Base-by-base conservation (phyloP, 2,113 vertebrate genomes). In the Mobula hypostoma region DNA sequence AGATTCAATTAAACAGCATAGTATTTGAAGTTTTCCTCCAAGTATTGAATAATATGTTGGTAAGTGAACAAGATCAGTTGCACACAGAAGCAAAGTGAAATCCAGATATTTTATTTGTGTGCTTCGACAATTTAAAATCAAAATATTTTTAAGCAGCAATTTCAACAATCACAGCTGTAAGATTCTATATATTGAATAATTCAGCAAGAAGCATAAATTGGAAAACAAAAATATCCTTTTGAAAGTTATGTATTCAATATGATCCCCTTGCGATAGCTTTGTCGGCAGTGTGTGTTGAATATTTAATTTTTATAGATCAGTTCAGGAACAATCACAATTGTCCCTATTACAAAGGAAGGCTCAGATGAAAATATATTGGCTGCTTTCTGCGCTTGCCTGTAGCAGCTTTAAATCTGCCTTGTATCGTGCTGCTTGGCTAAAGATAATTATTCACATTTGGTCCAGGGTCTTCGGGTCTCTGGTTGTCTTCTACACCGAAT, bases 261-360 rank as follows among this genome's bases (percentile, higher is more conserved):
- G 32, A 93, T n/a, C 74, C 36, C 7, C 90, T 56, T 93, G 90
- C 11, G 21, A 19, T 63, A 66, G 61, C 12, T 66, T 68, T 68
- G 85, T 93, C 74, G 48, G 91, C 68, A 56, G 12, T 48, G 48
- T 15, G 40, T 93, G 40, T 76, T 93, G 36, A 93, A 93, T 93
- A 72, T 93, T 93, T 74, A 93, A 93, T 93, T 74, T 74, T 76
- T 90, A 68, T 36, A 68, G 85, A 79, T 90, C 63, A 63, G 85
- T 90, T 66, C 61, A 66, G 32, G 72, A 93, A 48, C 40, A 93
- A 72, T 74, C 68, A 93, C 70, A 74, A 93, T 93, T 72, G 61
- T 74, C 40, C n/a, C 63, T 90, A 74, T 74, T 93, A 48, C 7
- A 29, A 56, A 29, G 68, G 74, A 72, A 93, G 5, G 19, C 72